Evolutionary conservation across 1,140 invertebrate genomes (phyloP), one percentile per base, ranked within the genome.

Genomic region (Tetraneura akinire): DNA sequence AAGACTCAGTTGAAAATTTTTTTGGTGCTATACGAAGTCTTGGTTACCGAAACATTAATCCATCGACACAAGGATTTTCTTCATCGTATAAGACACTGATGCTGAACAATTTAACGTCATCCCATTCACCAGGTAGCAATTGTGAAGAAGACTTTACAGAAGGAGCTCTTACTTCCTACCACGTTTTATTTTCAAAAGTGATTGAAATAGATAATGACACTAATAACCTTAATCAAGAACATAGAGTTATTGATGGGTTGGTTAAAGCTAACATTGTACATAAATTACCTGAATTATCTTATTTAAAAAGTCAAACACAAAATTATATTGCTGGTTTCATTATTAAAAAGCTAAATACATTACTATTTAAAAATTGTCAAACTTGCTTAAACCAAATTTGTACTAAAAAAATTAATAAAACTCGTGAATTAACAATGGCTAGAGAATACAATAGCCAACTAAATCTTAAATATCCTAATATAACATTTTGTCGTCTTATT

Each of bases 1-100:
- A 81, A 62, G 80, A 81, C 80, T 23, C 80, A 21, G 29, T 81
- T 21, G 60, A 81, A 29, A 81, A 81, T 62, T 49, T 74, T 32
- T 80, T 80, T 81, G 71, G 71, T 18, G 16, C 29, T 18, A 81
- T 81, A 51, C 16, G 57, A 23, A 42, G 51, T 14, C 37, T 78
- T 62, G 74, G 80, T 64, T 53, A 57, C 14, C 21, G 68, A n/a
- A 80, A 78, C 42, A 62, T 29, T 78, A 80, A 78, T 45, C 80
- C 80, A 64, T 60, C 70, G 26, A 26, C 37, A 14, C 21, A 16
- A 0, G 53, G 74, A 18, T 80, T 81, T 78, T 42, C 49, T 26
- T 51, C 42, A 47, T 16, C 70, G 6, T 73, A 42, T 13, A 73
- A 73, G 2, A 49, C 47, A 13, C 21, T 49, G 4, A 49, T 73